phyloP scores from a whole-genome alignment of 2,113 vertebrate species.

The Hippocampus guttulatus region DNA sequence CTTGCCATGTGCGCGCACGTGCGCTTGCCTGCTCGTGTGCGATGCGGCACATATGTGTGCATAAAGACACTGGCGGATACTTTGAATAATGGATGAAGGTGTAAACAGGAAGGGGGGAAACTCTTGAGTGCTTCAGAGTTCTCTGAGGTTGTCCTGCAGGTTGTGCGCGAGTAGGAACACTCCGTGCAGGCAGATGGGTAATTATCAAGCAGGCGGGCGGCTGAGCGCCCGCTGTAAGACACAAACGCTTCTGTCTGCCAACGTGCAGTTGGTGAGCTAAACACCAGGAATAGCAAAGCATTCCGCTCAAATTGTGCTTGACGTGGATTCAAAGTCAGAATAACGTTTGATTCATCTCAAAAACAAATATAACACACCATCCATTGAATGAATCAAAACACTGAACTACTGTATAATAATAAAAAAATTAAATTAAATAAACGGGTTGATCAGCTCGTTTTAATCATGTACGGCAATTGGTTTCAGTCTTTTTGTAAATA shows the following conservation, averaged over 20 bases:
- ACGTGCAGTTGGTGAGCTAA: conserved; percentile 7
- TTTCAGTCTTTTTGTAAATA: too few relatives aligned
- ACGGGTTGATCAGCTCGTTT: background rate
- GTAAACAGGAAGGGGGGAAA: conserved; percentile 66
- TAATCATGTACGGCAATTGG: too few relatives aligned
- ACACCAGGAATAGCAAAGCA: conserved; percentile 22
- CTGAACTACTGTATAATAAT: background rate
- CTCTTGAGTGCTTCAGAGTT: conserved; percentile 31
- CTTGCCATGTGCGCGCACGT: conserved; percentile 15
- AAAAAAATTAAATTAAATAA: background rate
- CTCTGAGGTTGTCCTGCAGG: conserved; percentile 47
- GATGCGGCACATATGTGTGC: conserved; percentile 43
- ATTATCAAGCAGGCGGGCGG: conserved; percentile 54
- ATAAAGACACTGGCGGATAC: conserved; percentile 54
- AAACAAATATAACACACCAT: background rate
- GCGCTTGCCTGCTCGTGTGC: conserved; percentile 17
- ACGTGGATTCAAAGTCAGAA: background rate
- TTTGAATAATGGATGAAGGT: conserved; percentile 69
- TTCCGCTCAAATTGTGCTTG: conserved; percentile 6
- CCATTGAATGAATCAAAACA: background rate
- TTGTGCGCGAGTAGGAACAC: conserved; percentile 39
- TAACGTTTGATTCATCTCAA: background rate
- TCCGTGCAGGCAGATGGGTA: conserved; percentile 59
- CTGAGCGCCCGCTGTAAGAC: conserved; percentile 35
- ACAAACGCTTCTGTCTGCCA: conserved; percentile 37